Base-by-base conservation (phyloP, 2,797 vertebrate genomes). In the Lophotriccus pileatus region DNA sequence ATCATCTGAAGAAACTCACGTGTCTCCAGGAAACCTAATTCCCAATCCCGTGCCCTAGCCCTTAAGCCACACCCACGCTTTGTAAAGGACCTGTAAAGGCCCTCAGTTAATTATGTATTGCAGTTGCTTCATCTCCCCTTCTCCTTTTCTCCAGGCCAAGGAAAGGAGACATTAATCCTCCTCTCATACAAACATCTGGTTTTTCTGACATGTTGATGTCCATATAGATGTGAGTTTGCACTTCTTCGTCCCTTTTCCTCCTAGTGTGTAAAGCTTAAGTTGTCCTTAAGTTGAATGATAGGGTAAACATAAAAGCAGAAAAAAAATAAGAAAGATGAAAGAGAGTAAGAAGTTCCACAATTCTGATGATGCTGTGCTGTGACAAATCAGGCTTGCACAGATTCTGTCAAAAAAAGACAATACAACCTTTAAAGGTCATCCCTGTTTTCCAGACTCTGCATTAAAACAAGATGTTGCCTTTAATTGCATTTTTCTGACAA, bases 391-490 rank as follows among this genome's bases (percentile, higher is more conserved):
- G 28, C 82, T 93, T 43, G 8, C 43, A 88, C 23, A 80, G 19
- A 75, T 81, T 80, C 77, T 90, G 83, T 81, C 84, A 84, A 78
- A 80, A 89, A 82, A 80, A 87, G 60, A 80, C 74, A 88, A 55
- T 30, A 28, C 9, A 56, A 60, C 49, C 85, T 92, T 79, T 22
- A 93, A 74, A 94, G 72, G 64, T 89, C 64, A 92, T 46, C 10
- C 25, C 12, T 47, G 11, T 83, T 95, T 82, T 73, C 58, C 66
- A 92, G 96, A 80, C 0, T 6, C 25, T 68, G 9, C 56, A 43
- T 90, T 90, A 90, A 84, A 93, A 77, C 20, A 89, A 64, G 27
- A 70, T 72, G n/a, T 30, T 77, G 49, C 14, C 17, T 76, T 76
- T 92, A 84, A 70, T 46, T 59, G 15, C 6, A 44, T 46, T 81